Evolutionary conservation across 2,888 invertebrate genomes (phyloP).

Genomic region (Nephrotoma flavescens): DNA sequence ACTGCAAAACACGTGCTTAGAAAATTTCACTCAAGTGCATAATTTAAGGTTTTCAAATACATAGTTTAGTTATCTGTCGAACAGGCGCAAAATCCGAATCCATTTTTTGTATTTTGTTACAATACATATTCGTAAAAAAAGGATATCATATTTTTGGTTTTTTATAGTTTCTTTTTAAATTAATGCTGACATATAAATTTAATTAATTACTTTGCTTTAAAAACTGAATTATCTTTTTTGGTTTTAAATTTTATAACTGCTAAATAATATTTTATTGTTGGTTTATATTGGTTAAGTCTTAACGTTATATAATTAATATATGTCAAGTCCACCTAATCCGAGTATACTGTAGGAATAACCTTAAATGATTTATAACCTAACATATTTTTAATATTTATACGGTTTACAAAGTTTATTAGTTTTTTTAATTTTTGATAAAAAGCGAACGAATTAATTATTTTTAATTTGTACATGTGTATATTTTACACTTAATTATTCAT

Average conservation of each 20-base stretch:
- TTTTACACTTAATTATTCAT: background rate
- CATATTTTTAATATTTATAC: background rate
- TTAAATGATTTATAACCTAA: background rate
- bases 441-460: background rate
- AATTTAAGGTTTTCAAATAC: background rate
- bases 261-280: background rate
- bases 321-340: background rate
- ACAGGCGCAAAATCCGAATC: background rate
- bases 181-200: background rate
- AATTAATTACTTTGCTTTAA: background rate
- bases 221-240: background rate
- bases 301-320: background rate
- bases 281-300: background rate
- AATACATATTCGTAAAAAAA: background rate
- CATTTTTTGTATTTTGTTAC: background rate
- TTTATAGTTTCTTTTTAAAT: background rate
- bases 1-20: background rate
- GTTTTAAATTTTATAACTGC: background rate
- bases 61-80: background rate
- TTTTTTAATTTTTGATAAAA: background rate
- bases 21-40: background rate
- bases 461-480: background rate
- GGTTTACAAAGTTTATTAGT: background rate
- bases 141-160: background rate
- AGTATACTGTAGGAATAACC: background rate